A percentile compares a stretch with the other conserved stretches of the same genome.
phyloP scores from a whole-genome alignment of 2,113 vertebrate genomes.

The Macheiramphus alcinus region DNA sequence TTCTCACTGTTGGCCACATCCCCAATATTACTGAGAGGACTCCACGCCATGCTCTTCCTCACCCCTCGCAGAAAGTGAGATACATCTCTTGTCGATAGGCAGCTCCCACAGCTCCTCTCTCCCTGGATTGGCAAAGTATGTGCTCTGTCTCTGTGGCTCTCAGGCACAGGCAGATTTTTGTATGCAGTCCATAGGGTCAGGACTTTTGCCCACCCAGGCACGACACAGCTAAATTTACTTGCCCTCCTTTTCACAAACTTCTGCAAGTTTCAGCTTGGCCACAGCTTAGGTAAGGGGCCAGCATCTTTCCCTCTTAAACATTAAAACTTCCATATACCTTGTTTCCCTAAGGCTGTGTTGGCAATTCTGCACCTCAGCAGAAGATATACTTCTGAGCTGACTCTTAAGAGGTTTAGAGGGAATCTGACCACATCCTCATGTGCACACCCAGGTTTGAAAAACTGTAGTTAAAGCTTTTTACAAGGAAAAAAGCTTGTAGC shows the following conservation, averaged over 20 bases:
- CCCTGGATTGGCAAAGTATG: not conserved
- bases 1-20: not conserved
- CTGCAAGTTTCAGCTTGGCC: not conserved
- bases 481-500: not conserved
- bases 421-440: not conserved
- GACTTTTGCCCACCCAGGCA: not conserved
- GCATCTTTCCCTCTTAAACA: not conserved
- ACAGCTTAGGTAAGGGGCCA: not conserved
- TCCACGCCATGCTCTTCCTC: not conserved
- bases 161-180: not conserved
- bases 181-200: not conserved
- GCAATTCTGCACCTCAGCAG: not conserved
- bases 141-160: not conserved
- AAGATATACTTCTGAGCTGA: not conserved
- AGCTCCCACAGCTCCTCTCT: not conserved
- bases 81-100: accelerated
- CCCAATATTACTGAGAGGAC: not conserved
- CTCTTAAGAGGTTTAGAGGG: not conserved
- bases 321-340: not conserved
- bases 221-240: not conserved
- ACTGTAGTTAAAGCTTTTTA: not conserved
- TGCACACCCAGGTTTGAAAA: not conserved
- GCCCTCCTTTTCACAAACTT: not conserved
- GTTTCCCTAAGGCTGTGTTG: not conserved
- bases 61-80: not conserved